phyloP scores from a whole-genome alignment of 1,140 invertebrate species.

The Lepeophtheirus salmonis region DNA sequence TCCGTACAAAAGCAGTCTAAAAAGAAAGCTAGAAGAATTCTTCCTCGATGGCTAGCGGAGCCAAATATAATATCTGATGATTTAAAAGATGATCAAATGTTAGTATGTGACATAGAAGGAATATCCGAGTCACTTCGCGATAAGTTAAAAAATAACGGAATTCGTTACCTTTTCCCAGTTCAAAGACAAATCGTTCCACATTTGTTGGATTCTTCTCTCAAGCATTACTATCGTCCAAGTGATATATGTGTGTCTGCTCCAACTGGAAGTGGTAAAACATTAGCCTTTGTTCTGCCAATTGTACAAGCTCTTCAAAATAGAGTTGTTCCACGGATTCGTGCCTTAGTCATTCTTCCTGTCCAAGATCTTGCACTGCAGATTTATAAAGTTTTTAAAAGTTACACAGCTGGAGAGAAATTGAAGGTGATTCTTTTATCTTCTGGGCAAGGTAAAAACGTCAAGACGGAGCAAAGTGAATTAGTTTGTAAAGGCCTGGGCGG shows the following conservation, averaged over 20 bases:
- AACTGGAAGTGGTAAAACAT: slow-evolving; percentile 92
- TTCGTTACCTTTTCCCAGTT: slow-evolving; percentile 63
- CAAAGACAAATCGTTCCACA: slow-evolving; percentile 64
- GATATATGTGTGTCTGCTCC: slow-evolving; percentile 94
- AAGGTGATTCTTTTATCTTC: slow-evolving; percentile 53
- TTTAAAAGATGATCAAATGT: slow-evolving; percentile 37
- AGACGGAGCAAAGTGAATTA: slow-evolving; percentile 47
- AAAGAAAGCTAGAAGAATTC: slow-evolving; percentile 41
- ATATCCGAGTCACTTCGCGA: slow-evolving; percentile 42
- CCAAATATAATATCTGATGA: slow-evolving; percentile 52
- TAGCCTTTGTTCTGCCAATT: slow-evolving; percentile 80
- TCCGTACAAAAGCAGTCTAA: not conserved
- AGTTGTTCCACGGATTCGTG: slow-evolving; percentile 43
- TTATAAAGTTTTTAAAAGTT: slow-evolving; percentile 54
- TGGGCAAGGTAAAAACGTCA: slow-evolving; percentile 44
- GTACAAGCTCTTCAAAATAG: slow-evolving; percentile 40
- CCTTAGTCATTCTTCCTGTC: slow-evolving; percentile 72
- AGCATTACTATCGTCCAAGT: slow-evolving; percentile 41
- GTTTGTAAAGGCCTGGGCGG: slow-evolving; percentile 20
- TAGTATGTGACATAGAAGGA: slow-evolving; percentile 37
- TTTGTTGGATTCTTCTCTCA: slow-evolving; percentile 42
- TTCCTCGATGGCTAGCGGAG: slow-evolving; percentile 67
- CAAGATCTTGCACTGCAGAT: slow-evolving; percentile 78
- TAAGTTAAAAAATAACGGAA: slow-evolving; percentile 46
- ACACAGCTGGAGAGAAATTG: slow-evolving; percentile 46